These are phyloP conservation scores for Bursaphelenchus okinawaensis DNA, from an alignment of 2,888 invertebrate genomes.

Conservation along the genomic window DNA sequence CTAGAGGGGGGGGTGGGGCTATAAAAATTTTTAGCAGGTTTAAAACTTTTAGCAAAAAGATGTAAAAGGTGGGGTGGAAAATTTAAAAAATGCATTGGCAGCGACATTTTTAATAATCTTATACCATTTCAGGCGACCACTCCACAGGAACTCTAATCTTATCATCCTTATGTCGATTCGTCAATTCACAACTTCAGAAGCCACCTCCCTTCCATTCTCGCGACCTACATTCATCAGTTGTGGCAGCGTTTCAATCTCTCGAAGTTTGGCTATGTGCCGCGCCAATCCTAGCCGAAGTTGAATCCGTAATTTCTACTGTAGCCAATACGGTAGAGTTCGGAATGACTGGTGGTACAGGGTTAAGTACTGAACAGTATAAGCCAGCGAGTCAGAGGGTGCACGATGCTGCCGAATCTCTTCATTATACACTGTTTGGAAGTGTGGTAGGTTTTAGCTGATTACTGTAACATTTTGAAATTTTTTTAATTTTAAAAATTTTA, in stretches of 20 bases:
- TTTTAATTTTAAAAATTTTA: not conserved
- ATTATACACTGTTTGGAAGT: slow-evolving; percentile 64
- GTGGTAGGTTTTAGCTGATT: slow-evolving; percentile 13
- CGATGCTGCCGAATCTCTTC: slow-evolving; percentile 88
- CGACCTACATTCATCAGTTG: slow-evolving; percentile 83
- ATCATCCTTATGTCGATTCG: slow-evolving; percentile 96
- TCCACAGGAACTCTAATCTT: slow-evolving; percentile 63
- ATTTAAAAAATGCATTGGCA: too few species aligned
- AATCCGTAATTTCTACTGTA: slow-evolving; percentile 83
- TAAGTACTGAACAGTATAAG: slow-evolving; percentile 63
- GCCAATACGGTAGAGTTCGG: slow-evolving; percentile 94
- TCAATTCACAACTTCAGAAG: slow-evolving; percentile 85
- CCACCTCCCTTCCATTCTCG: slow-evolving; percentile 89
- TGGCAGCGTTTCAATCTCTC: slow-evolving; percentile 65
- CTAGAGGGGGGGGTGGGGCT: too few species aligned
- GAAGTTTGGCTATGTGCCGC: slow-evolving; percentile 83
- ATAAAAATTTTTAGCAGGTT: too few species aligned
- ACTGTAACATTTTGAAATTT: too few species aligned
- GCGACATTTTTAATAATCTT: too few species aligned
- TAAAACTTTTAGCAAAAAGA: too few species aligned
- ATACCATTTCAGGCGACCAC: slow-evolving; percentile 49
- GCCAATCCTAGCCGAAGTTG: slow-evolving; percentile 80
- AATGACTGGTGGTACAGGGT: slow-evolving; percentile 83
- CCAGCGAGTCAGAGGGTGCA: slow-evolving; percentile 94
- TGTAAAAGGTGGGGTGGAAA: too few species aligned